Base-by-base conservation (phyloP, 1,140 invertebrate species). In the Pollicipes pollicipes region DNA sequence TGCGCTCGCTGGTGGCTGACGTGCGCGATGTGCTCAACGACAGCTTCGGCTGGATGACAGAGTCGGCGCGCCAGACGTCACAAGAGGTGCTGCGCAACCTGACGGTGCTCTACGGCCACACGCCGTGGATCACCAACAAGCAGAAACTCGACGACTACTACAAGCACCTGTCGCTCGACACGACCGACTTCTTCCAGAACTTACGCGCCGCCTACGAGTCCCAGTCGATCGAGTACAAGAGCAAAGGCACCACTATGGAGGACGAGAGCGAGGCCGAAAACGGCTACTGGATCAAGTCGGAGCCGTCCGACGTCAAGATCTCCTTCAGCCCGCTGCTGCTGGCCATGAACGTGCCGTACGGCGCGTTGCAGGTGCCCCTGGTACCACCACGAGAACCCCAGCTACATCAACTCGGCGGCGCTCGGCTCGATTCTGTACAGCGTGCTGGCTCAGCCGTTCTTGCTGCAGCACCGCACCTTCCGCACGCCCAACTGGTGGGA, bases 271-370 rank as follows among this genome's bases (percentile, higher is more conserved):
- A 66, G 24, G 64, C n/a, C 28, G 64, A 66, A n/a, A 66, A 66
- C 64, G 64, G 64, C 64, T 66, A 66, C 64, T 27, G n/a, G 64
- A 66, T 66, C 64, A 66, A 66, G 26, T 66, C 64, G n/a, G 64
- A 66, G 64, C 64, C 64, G n/a, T 28, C 64, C 10, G 64, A 66
- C 28, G 28, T 66, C 28, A 27, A 29, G 27, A 24, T 66, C 64
- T 28, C 64, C 8, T 66, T 28, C 28, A 66, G 64, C 17, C 64
- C 64, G 1, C 64, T 66, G 28, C 64, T 66, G 17, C 64, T 28
- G 64, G 64, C 64, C n/a, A 66, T 66, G 64, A 66, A 66, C 64
- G 28, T 66, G 3, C 64, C 64, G n/a, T 66, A 66, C 64, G 64
- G 64, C n/a, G 64, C 64, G 64, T n/a, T 66, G 3, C 64, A 66